Percentiles rank a stretch among this genome's conserved stretches.
These are phyloP conservation scores for Tiliacea aurago DNA, from an alignment of 2,888 invertebrate species.

Conservation along the genomic window DNA sequence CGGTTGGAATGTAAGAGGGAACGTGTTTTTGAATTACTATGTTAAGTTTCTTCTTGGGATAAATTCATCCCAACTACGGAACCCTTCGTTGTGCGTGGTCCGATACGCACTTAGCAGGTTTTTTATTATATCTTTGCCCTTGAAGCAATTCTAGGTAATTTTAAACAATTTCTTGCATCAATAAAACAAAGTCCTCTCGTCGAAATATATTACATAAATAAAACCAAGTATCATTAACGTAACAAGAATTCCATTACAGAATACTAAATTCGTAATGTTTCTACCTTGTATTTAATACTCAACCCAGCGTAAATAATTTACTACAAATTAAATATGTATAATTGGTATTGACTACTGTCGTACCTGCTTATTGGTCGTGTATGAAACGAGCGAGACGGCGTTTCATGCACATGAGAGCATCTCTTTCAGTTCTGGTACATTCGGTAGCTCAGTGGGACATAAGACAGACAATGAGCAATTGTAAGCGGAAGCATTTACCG, in stretches of 20 bases:
- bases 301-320: constrained; percentile 45
- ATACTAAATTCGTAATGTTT: constrained; percentile 32
- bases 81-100: neutral
- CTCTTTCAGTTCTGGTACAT: constrained; percentile 59
- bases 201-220: constrained; percentile 5
- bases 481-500: constrained; percentile 68
- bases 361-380: constrained; percentile 39
- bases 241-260: constrained; percentile 45
- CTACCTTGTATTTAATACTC: constrained; percentile 33
- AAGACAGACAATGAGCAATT: constrained; percentile 69
- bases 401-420: constrained; percentile 53
- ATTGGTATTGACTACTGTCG: constrained; percentile 42
- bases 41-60: too few species aligned
- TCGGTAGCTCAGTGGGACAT: constrained; percentile 55
- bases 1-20: too few species aligned
- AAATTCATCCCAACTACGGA: too few species aligned
- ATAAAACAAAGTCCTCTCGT: neutral
- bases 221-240: constrained; percentile 20
- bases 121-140: constrained; percentile 19
- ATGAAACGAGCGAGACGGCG: constrained; percentile 53
- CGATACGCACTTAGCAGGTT: too few species aligned
- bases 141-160: neutral
- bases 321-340: constrained; percentile 46
- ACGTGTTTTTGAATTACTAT: too few species aligned
- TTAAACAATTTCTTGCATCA: neutral